phyloP scores from a whole-genome alignment of 2,888 invertebrate genomes.

The Phengaris alcon region DNA sequence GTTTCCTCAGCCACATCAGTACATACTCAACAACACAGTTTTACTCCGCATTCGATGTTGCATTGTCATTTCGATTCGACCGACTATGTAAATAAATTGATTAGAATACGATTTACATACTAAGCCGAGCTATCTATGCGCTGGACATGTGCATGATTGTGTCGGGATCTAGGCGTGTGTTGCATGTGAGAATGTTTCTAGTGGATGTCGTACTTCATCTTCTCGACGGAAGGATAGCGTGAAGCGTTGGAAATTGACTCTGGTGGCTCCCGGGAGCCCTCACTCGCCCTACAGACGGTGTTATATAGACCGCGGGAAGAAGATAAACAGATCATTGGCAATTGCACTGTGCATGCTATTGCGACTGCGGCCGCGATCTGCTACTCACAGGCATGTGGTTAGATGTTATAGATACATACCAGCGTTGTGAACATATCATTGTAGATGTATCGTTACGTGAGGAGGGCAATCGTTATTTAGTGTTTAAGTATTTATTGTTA shows the following conservation, averaged over 20 bases:
- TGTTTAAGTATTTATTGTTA: conserved; percentile 48
- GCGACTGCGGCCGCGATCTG: conserved; percentile 44
- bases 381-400: conserved; percentile 61
- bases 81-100: conserved; percentile 57
- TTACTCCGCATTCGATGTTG: conserved; percentile 66
- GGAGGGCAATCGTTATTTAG: conserved; percentile 65
- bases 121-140: conserved; percentile 45
- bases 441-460: conserved; percentile 50
- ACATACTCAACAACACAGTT: conserved; percentile 62
- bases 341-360: conserved; percentile 42
- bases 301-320: conserved; percentile 60
- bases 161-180: conserved; percentile 71
- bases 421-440: conserved; percentile 73
- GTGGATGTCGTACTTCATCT: conserved; percentile 77
- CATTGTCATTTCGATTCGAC: conserved; percentile 56
- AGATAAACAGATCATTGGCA: conserved; percentile 33
- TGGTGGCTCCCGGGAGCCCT: conserved; percentile 68
- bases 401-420: conserved; percentile 51
- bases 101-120: conserved; percentile 49
- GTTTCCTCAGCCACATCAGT: conserved; percentile 49
- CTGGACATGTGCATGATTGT: conserved; percentile 72
- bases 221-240: conserved; percentile 68
- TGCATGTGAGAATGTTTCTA: conserved; percentile 73
- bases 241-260: conserved; percentile 76
- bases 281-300: conserved; percentile 60